Evolutionary conservation across 1,140 invertebrate genomes (phyloP), one percentile per base, ranked within the genome.

Genomic region (Pygmarrhopalites habei): DNA sequence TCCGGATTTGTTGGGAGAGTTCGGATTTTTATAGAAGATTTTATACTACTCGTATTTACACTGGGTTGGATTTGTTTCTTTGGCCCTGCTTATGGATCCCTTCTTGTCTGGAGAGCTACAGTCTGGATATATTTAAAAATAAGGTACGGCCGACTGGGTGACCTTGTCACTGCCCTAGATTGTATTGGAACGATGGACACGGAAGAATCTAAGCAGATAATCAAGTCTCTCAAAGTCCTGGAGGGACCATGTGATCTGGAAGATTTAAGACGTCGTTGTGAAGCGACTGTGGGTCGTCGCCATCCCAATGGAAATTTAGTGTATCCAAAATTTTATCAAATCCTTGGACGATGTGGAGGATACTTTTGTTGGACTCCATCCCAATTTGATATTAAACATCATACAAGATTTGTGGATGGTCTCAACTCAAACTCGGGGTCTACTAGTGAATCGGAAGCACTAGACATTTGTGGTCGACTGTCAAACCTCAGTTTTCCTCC

Each of bases 291-390:
- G 10, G 46, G 62, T 26, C 32, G 56, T 2, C 32, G 58, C 4
- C 0, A 28, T 14, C 1, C 25, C 53, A 49, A 29, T 17, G 68
- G 65, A 35, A 35, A 53, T 19, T 51, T 65, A 2, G 43, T 64
- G 1, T 67, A 57, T 44, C 65, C 64, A 28, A 70, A 70, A 39
- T 70, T 70, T 44, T 57, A 58, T 32, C 68, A 70, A 23, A 55
- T 53, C 26, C 43, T 70, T 29, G 58, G 57, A 15, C 46, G 19
- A 2, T 52, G 55, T 46, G 62, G 47, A 30, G 68, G 68, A 2
- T 70, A 53, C 39, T 62, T 46, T 58, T 66, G 65, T 23, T 70
- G 68, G 68, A 59, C 25, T 23, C 68, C 68, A 1, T 46, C 68
- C 1, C 51, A 60, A 14, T 67, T 66, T 58, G 68, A 70, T 29